Conservation (phyloP, 2,888 invertebrate species). For the Phyto melanocephala region DNA sequence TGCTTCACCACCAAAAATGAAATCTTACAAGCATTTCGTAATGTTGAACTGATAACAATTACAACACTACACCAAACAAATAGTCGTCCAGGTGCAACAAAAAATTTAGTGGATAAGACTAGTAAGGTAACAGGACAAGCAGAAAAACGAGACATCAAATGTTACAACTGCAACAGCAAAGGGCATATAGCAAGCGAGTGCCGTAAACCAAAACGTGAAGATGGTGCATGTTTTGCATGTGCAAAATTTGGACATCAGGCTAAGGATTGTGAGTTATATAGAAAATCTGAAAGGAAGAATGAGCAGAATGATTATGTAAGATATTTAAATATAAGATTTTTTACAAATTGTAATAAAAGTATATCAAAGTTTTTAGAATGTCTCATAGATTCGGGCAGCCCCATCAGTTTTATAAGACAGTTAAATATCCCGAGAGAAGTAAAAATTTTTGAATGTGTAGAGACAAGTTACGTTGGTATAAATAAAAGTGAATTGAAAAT, state of each 20-base stretch:
- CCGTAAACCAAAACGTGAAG: conserved; percentile 39
- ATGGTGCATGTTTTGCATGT: conserved; percentile 39
- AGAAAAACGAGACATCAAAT: conserved; percentile 37
- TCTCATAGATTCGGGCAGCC: conserved; percentile 63
- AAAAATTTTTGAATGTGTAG: conserved; percentile 16
- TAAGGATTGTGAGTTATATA: conserved; percentile 17
- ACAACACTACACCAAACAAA: neutral
- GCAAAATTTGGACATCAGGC: conserved; percentile 20
- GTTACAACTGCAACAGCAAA: conserved; percentile 38
- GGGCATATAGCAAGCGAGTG: conserved; percentile 32
- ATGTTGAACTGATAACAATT: neutral
- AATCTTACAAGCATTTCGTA: conserved; percentile 32
- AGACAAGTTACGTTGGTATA: conserved; percentile 38
- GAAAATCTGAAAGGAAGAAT: neutral
- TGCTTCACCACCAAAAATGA: conserved; percentile 20
- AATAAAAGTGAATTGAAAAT: conserved; percentile 56
- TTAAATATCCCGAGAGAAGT: conserved; percentile 27
- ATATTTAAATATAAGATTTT: conserved; percentile 15
- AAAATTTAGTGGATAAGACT: neutral
- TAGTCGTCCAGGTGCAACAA: neutral
- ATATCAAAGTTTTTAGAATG: conserved; percentile 53
- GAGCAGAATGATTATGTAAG: conserved; percentile 44
- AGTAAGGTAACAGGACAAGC: neutral
- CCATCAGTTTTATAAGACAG: conserved; percentile 46
- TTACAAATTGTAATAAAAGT: neutral